Base-by-base conservation (phyloP, 1,140 invertebrate species). In the Pogonus chalceus region DNA sequence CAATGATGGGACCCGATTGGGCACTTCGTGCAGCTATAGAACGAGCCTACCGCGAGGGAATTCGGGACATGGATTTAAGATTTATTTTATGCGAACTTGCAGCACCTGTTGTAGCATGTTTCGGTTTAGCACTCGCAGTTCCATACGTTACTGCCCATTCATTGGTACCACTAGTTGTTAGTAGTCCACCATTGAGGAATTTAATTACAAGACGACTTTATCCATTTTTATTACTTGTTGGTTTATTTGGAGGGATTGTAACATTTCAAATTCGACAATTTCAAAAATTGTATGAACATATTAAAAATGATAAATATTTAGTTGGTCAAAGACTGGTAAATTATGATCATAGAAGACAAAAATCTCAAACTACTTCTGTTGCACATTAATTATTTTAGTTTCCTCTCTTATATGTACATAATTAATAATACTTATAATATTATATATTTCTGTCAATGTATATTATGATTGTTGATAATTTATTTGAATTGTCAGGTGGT, bases 281-380 rank as follows among this genome's bases (percentile, higher is more conserved):
- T 69, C 84, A 82, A 62, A 88, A 92, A 63, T 76, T 99, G 0
- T 98, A 98, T 67, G 91, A 98, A 68, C 95, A 97, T 71, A 99
- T 99, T 66, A 96, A 96, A 72, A 98, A 99, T 76, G 96, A 99
- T 68, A 98, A 98, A 76, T 98, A 97, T 75, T 78, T 98, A 21
- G 93, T 98, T 1, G 94, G 95, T 0, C 87, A 92, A 64, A 79
- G 92, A 52, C 79, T 98, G 51, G 92, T 98, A 0, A 98, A 98
- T 73, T 98, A 97, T 69, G 90, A 97, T 66, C 85, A 88, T 69
- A 75, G 83, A 52, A 79, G 80, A 57, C 55, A 59, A 18, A 65
- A 65, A 57, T 43, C 37, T 43, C 37, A 43, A 43, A 54, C 56
- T 62, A 54, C 58, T 52, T 49, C 21, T 39, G 51, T 58, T 24